Conservation (phyloP, 92 coral and sea anemone species). For the Zoanthus sociatus region DNA sequence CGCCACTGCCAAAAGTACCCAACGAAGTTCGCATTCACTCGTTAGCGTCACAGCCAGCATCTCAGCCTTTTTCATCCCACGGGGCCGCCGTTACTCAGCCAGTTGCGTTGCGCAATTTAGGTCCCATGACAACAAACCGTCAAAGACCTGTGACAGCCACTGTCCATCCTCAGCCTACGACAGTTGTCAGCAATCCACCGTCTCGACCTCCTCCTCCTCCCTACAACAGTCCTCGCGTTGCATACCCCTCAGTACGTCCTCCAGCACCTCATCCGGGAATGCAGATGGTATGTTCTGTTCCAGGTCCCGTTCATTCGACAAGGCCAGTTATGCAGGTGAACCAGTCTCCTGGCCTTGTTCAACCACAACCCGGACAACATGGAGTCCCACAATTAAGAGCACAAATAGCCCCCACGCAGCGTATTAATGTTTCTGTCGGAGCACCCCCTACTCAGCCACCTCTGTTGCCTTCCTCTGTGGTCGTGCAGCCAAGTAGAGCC, state of each 20-base stretch:
- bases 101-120: constrained; percentile 7
- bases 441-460: constrained; percentile 31
- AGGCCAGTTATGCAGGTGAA: constrained; percentile 29
- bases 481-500: constrained; percentile 30
- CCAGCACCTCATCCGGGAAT: constrained; percentile 31
- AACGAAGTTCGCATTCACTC: constrained; percentile 25
- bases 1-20: constrained; percentile 20
- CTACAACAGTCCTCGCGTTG: constrained; percentile 29
- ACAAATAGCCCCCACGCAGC: constrained; percentile 27
- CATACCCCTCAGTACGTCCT: constrained; percentile 20
- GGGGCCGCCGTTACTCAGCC: constrained; percentile 8
- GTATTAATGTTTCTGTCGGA: constrained; percentile 15
- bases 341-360: constrained; percentile 26
- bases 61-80: not conserved
- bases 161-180: constrained; percentile 89
- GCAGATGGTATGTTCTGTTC: constrained; percentile 25
- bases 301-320: constrained; percentile 17
- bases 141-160: constrained; percentile 90
- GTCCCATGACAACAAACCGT: constrained; percentile 55
- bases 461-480: constrained; percentile 13
- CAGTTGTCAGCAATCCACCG: constrained; percentile 57
- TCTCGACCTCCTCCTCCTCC: constrained; percentile 46
- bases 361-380: constrained; percentile 17
- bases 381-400: constrained; percentile 15
- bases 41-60: not conserved